phyloP scores from a whole-genome alignment of 2,113 vertebrate genomes.

The Myotis lucifugus region DNA sequence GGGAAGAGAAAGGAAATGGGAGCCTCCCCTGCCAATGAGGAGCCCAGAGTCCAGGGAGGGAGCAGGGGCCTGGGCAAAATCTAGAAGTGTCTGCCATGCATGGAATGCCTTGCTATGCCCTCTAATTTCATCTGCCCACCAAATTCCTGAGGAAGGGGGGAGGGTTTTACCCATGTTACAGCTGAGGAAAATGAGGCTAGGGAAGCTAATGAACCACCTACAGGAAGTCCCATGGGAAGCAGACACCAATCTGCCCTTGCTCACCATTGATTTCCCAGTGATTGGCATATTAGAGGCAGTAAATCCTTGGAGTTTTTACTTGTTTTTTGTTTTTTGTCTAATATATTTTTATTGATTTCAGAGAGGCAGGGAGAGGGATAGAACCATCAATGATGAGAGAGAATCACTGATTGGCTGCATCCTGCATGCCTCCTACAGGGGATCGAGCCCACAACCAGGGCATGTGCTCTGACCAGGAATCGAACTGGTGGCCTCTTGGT shows the following conservation, averaged over 20 bases:
- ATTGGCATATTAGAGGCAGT: not conserved
- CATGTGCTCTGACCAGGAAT: no score
- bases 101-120: not conserved
- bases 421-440: no score
- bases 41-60: not conserved
- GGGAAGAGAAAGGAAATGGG: not conserved
- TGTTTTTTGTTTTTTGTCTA: no score
- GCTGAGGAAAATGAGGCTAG: not conserved
- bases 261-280: not conserved
- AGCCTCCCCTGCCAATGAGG: not conserved
- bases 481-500: no score
- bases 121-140: not conserved
- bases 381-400: no score
- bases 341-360: no score
- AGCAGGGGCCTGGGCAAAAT: not conserved
- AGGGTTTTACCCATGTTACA: not conserved
- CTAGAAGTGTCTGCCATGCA: not conserved
- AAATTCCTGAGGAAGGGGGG: not conserved
- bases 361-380: no score
- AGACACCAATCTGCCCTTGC: not conserved
- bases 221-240: not conserved
- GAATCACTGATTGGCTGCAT: no score
- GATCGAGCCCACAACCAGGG: no score
- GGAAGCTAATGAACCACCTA: not conserved
- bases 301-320: no score